A percentile compares a stretch with the other conserved stretches of the same genome.
Evolutionary conservation across 1,140 invertebrate genomes (phyloP).

Genomic region (Schlechtendalia chinensis): DNA sequence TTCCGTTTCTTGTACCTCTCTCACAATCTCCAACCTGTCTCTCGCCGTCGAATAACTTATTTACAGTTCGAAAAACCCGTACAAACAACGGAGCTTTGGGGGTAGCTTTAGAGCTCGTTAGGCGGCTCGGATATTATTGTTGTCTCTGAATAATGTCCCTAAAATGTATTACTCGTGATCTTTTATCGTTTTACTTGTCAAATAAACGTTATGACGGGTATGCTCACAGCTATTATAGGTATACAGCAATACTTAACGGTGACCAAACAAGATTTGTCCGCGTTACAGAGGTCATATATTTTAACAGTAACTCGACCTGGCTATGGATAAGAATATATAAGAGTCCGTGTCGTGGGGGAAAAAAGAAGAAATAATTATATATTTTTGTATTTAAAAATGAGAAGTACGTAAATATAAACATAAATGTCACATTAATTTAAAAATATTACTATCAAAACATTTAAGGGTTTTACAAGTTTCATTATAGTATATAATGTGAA

Average conservation of each 20-base stretch:
- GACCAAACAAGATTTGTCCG: neutral
- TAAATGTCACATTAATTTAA: too few species aligned
- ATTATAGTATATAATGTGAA: too few species aligned
- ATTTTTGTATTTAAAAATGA: too few species aligned
- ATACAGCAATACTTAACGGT: neutral
- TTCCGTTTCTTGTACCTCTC: neutral
- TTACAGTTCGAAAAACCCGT: constrained; percentile 8
- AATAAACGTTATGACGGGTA: neutral
- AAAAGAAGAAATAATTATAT: too few species aligned
- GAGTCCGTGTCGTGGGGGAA: too few species aligned
- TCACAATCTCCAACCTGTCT: neutral
- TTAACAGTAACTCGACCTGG: neutral
- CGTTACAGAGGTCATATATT: neutral
- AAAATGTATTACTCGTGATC: constrained; percentile 24
- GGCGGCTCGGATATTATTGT: neutral
- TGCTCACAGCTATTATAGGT: neutral
- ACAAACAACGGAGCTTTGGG: neutral
- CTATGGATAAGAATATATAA: too few species aligned
- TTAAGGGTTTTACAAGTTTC: too few species aligned
- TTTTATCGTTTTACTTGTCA: neutral
- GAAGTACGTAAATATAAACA: too few species aligned
- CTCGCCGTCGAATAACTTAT: neutral
- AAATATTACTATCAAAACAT: too few species aligned
- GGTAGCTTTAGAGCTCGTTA: neutral
- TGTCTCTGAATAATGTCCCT: neutral